Conservation (phyloP, 1,140 invertebrate species). For the Listronotus bonariensis region DNA sequence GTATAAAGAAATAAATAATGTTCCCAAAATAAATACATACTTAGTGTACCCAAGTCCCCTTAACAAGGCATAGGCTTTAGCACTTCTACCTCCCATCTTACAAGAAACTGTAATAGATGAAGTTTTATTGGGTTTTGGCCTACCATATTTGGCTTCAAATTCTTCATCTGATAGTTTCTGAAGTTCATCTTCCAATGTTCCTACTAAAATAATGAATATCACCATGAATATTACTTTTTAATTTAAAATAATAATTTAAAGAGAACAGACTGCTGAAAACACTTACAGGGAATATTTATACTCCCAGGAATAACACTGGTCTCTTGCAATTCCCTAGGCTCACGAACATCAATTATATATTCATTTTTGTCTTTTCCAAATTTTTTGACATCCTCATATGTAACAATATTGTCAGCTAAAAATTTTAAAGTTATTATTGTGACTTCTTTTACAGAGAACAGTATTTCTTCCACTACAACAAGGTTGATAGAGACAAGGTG, state of each 20-base stretch:
- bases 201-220: conserved; percentile 29
- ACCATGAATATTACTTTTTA: background rate
- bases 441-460: too few relatives aligned
- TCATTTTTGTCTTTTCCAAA: conserved; percentile 47
- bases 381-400: conserved; percentile 53
- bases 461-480: too few relatives aligned
- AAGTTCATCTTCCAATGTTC: conserved; percentile 51
- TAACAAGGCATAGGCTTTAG: conserved; percentile 50
- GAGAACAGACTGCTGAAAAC: too few relatives aligned
- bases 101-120: conserved; percentile 57
- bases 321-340: conserved; percentile 66
- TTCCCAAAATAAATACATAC: too few relatives aligned
- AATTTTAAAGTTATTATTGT: background rate
- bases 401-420: conserved; percentile 32
- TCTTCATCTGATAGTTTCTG: conserved; percentile 48
- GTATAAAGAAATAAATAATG: too few relatives aligned
- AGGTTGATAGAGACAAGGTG: too few relatives aligned
- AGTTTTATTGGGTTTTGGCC: conserved; percentile 52
- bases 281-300: conserved; percentile 71
- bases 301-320: conserved; percentile 69
- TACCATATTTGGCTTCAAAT: conserved; percentile 53
- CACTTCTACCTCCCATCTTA: conserved; percentile 56
- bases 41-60: conserved; percentile 56
- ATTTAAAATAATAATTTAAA: background rate
- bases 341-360: conserved; percentile 70